Percentiles rank a stretch among this genome's conserved stretches.
phyloP scores from a whole-genome alignment of 2,888 invertebrate genomes.

The Patella pellucida region DNA sequence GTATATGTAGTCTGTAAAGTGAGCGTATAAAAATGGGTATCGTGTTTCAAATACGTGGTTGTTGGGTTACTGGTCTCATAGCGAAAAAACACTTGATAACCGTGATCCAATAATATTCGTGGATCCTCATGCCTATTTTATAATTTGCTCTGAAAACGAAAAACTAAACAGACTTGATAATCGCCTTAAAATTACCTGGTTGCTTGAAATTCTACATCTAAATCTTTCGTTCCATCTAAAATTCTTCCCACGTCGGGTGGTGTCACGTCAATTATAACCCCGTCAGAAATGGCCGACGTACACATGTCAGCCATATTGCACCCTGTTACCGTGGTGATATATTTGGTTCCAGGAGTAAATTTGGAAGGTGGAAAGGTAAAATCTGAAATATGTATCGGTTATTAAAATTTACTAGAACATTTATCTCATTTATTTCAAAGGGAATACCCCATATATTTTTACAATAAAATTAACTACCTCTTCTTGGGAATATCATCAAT shows the following conservation, averaged over 20 bases:
- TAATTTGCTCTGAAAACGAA: too few species aligned
- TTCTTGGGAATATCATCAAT: not conserved
- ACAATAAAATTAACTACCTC: not conserved
- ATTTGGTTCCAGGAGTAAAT: slow-evolving; percentile 11
- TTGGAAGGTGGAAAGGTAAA: not conserved
- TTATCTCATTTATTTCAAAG: not conserved
- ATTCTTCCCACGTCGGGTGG: slow-evolving; percentile 44
- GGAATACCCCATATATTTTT: not conserved
- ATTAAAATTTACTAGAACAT: not conserved
- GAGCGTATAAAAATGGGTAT: too few species aligned
- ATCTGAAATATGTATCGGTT: not conserved
- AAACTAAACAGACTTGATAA: not conserved
- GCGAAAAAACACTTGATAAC: too few species aligned
- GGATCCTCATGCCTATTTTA: too few species aligned
- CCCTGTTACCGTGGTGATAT: slow-evolving; percentile 45
- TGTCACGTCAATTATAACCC: slow-evolving; percentile 47
- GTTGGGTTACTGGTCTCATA: too few species aligned
- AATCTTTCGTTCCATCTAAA: slow-evolving; percentile 40
- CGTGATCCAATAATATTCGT: too few species aligned
- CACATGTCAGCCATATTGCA: slow-evolving; percentile 49
- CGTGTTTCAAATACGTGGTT: too few species aligned
- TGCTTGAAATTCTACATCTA: slow-evolving; percentile 45
- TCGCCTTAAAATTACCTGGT: not conserved
- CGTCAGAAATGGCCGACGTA: slow-evolving; percentile 46
- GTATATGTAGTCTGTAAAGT: too few species aligned